These are phyloP conservation scores for Drusus annulatus DNA, from an alignment of 1,140 invertebrate genomes.

Conservation along the genomic window DNA sequence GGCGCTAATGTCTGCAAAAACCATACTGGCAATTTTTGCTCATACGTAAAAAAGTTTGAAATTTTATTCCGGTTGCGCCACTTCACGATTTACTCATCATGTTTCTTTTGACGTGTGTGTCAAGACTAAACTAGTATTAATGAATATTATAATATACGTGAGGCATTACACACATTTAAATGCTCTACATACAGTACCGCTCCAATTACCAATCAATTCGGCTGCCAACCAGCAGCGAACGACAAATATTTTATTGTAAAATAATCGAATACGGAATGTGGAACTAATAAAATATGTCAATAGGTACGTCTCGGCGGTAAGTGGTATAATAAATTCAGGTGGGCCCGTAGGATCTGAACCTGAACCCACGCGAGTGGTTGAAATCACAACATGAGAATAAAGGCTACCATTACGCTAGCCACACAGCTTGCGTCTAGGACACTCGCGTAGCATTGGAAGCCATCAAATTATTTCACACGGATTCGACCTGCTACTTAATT, in stretches of 20 bases:
- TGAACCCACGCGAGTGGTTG: conserved; percentile 6
- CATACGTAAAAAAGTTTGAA: no score
- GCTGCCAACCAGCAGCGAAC: neutral
- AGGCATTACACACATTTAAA: no score
- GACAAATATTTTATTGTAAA: neutral
- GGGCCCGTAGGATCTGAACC: neutral
- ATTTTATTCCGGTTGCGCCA: no score
- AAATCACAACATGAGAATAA: conserved; percentile 9
- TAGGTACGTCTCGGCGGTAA: neutral
- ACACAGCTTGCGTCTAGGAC: neutral
- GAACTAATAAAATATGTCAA: conserved; percentile 3
- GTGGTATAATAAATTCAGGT: conserved; percentile 3
- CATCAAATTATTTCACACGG: conserved; percentile 12
- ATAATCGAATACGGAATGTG: neutral
- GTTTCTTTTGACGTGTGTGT: no score
- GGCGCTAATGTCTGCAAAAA: no score
- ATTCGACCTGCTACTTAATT: neutral
- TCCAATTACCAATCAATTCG: no score
- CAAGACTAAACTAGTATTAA: no score
- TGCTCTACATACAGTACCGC: no score
- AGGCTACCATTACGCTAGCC: neutral
- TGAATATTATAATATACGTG: no score
- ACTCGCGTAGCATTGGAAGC: neutral
- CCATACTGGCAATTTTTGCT: no score
- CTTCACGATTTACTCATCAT: no score